Evolutionary conservation across 2,888 invertebrate genomes (phyloP).

Genomic region (Gari tellinella): DNA sequence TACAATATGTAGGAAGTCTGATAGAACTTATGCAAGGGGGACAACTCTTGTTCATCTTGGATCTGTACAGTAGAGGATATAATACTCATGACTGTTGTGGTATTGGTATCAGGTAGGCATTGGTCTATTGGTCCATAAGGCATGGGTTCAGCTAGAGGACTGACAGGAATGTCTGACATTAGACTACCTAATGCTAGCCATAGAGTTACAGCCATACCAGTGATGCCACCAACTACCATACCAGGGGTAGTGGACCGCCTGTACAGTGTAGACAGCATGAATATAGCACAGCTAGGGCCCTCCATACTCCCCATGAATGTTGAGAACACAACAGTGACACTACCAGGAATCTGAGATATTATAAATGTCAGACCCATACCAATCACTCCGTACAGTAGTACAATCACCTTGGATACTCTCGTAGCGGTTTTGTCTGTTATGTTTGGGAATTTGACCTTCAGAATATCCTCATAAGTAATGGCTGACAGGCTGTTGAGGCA

Average conservation of each 20-base stretch:
- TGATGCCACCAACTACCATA: conserved; percentile 21
- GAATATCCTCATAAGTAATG: conserved; percentile 29
- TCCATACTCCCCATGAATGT: conserved; percentile 30
- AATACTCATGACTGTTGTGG: background rate
- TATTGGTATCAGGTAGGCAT: conserved; percentile 2
- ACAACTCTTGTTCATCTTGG: background rate
- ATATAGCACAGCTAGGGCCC: conserved; percentile 38
- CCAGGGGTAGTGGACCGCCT: conserved; percentile 34
- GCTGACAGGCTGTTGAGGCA: conserved; percentile 38
- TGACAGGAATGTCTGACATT: conserved; percentile 5
- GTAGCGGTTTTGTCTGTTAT: conserved; percentile 14
- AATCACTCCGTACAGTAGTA: conserved; percentile 19
- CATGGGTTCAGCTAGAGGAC: conserved; percentile 5
- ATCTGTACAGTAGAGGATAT: background rate
- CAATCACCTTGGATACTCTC: conserved; percentile 11
- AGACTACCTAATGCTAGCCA: conserved; percentile 26
- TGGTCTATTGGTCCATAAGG: conserved; percentile 29
- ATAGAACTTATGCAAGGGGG: conserved; percentile 17
- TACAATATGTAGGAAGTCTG: conserved; percentile 19
- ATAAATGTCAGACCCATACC: conserved; percentile 29
- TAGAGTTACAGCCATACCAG: conserved; percentile 26
- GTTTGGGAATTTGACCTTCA: conserved; percentile 10
- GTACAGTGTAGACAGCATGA: conserved; percentile 25
- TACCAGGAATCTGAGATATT: conserved; percentile 19
- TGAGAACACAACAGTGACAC: conserved; percentile 14